Evolutionary conservation across 2,888 invertebrate species (phyloP), one percentile per base, ranked within the genome.

Genomic region (Erebia aethiops): DNA sequence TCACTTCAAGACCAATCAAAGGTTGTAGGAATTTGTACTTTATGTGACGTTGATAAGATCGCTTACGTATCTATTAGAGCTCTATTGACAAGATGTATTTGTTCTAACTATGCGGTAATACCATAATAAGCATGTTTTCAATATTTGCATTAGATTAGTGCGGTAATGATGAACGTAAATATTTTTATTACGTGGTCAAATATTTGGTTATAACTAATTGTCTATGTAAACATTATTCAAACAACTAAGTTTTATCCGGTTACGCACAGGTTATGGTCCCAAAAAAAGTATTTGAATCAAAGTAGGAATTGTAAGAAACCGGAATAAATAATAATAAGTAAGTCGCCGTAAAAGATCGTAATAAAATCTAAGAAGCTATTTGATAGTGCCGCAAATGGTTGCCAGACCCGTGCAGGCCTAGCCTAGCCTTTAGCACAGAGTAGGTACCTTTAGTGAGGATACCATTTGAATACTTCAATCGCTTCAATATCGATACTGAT

Each of bases 401-500:
- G 2, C 16, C 52, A 52, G n/a, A 52, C n/a, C 8, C 51, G 5
- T 51, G n/a, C 8, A 51, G n/a, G n/a, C n/a, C 52, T 16, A 51
- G n/a, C n/a, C 52, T 16, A 51, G 8, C 5, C 54, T 71, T n/a
- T n/a, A n/a, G n/a, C n/a, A n/a, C n/a, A n/a, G n/a, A n/a, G n/a
- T n/a, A n/a, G n/a, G n/a, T n/a, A n/a, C n/a, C n/a, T n/a, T 71
- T 56, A 67, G 61, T 72, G 69, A 74, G 68, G 76, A 76, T 76
- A 72, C 74, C 72, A 69, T 72, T 73, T 65, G 60, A 56, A 71
- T 63, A 43, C 11, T 35, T 35, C 35, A 7, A 49, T 18, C 49
- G 35, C 18, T 54, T 54, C 52, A 60, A 54, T 66, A 43, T 66
- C 1, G 41, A 21, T 56, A 46, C 49, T 63, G 9, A 16, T 14